phyloP scores from a whole-genome alignment of 2,113 vertebrate species.

The Rhizomys pruinosus region DNA sequence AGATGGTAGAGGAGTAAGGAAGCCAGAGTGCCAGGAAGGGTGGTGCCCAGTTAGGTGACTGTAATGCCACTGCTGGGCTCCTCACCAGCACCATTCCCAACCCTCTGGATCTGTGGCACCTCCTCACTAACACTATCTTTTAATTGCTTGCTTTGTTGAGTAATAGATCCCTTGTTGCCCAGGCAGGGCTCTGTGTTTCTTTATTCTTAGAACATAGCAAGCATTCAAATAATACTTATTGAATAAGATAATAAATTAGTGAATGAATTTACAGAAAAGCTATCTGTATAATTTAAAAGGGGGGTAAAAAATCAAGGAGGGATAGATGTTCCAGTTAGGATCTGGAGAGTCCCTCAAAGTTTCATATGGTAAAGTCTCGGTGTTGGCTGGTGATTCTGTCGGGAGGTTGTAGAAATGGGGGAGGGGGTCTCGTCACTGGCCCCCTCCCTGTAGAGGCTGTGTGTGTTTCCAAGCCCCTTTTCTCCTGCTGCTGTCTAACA shows the following conservation, averaged over 20 bases:
- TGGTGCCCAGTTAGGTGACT: not conserved
- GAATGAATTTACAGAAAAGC: not conserved
- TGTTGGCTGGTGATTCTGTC: not conserved
- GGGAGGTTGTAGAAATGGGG: not conserved
- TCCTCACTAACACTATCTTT: not conserved
- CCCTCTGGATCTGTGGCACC: not conserved
- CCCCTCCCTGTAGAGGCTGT: too few species aligned
- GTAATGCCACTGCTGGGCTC: not conserved
- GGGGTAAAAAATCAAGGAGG: too few species aligned
- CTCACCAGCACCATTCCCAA: not conserved
- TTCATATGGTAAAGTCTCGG: not conserved
- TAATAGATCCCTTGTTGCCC: not conserved
- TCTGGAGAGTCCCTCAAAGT: not conserved
- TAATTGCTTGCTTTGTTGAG: not conserved
- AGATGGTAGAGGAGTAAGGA: not conserved
- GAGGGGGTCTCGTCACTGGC: not conserved
- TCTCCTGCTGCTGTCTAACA: not conserved
- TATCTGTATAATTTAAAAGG: not conserved
- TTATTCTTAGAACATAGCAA: not conserved
- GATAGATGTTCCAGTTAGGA: not conserved
- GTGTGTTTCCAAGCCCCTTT: not conserved
- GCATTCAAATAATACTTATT: not conserved
- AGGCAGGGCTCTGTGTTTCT: not conserved
- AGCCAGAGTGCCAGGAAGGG: not conserved
- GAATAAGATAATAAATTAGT: constrained; percentile 31